Conservation (phyloP, 2,113 vertebrate genomes). For the Gallinago media region DNA sequence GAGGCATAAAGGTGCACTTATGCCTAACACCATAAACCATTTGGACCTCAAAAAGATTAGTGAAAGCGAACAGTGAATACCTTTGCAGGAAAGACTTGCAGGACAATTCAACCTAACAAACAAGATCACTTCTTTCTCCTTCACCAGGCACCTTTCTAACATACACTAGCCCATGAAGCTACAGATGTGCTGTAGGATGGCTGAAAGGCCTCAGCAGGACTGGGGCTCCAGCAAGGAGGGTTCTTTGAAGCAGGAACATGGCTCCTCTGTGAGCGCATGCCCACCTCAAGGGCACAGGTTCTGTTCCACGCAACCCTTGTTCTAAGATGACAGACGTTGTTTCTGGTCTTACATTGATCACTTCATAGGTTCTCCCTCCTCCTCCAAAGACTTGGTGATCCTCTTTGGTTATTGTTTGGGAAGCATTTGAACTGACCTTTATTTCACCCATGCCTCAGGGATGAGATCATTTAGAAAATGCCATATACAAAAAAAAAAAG, state of each 20-base stretch:
- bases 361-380: not conserved
- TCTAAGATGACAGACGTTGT: not conserved
- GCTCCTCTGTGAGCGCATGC: not conserved
- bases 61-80: not conserved
- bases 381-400: not conserved
- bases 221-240: not conserved
- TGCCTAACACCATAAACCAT: not conserved
- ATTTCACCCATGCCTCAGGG: slow-evolving; percentile 36
- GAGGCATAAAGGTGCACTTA: not conserved
- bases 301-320: not conserved
- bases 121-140: not conserved
- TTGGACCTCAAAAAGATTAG: not conserved
- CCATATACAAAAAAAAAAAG: not conserved
- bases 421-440: slow-evolving; percentile 40
- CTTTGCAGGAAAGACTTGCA: not conserved
- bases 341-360: not conserved
- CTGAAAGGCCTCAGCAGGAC: not conserved
- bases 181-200: not conserved
- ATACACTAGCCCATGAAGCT: rapidly evolving
- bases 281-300: not conserved
- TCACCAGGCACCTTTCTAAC: not conserved
- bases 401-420: slow-evolving; percentile 30
- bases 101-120: not conserved
- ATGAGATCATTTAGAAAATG: slow-evolving; percentile 49
- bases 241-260: not conserved